A percentile compares a stretch with the other conserved stretches of the same genome.
Conservation (phyloP, 1,140 invertebrate species). For the Nylanderia fulva region DNA sequence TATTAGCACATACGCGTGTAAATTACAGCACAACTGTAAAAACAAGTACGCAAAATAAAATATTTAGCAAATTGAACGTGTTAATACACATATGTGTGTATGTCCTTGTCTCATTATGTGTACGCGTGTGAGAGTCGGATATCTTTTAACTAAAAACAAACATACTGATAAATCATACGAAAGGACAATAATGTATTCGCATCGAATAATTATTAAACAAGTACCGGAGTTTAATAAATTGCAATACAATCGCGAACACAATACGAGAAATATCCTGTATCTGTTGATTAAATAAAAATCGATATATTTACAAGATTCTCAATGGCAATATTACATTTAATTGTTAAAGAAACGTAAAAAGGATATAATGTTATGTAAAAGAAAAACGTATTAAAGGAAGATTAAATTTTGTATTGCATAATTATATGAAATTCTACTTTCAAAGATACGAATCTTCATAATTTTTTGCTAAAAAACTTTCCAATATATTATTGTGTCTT, state of each 20-base stretch:
- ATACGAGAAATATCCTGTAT: constrained; percentile 5
- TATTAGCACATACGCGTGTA: background rate
- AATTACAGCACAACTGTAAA: background rate
- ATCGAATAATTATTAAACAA: constrained; percentile 14
- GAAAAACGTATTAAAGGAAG: background rate
- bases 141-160: constrained; percentile 43
- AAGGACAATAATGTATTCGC: constrained; percentile 27
- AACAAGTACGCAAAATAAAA: constrained; percentile 11
- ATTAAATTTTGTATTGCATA: background rate
- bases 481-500: background rate
- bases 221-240: background rate
- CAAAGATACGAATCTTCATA: background rate
- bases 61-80: constrained; percentile 13
- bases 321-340: background rate
- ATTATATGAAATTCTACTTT: background rate
- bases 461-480: background rate
- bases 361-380: background rate
- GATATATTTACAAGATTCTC: constrained; percentile 1
- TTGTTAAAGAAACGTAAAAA: background rate
- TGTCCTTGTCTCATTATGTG: constrained; percentile 9
- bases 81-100: background rate
- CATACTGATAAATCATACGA: constrained; percentile 1
- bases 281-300: constrained; percentile 24
- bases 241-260: constrained; percentile 24
- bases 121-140: background rate